phyloP scores from a whole-genome alignment of 2,113 vertebrate genomes.

The Illadopsis cleaveri region DNA sequence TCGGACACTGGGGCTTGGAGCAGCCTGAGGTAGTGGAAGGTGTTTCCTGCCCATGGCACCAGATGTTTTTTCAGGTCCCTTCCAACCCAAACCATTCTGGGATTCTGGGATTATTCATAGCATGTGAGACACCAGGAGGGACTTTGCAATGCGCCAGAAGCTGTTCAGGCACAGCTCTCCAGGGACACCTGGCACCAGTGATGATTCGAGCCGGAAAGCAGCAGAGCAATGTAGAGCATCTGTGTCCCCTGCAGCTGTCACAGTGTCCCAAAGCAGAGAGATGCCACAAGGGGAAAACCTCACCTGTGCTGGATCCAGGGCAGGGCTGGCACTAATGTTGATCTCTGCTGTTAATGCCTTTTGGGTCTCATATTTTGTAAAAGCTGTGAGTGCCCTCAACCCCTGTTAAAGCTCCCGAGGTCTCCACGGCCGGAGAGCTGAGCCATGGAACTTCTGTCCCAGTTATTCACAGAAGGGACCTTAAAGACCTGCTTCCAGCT shows the following conservation, averaged over 20 bases:
- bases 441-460: not conserved
- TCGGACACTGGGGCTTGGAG: not conserved
- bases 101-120: not conserved
- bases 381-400: fast-evolving
- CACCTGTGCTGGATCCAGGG: not conserved
- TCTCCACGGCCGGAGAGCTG: fast-evolving
- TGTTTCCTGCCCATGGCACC: not conserved
- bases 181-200: not conserved
- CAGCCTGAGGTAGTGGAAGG: fast-evolving
- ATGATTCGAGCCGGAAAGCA: fast-evolving
- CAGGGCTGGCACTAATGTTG: fast-evolving
- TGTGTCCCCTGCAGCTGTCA: not conserved
- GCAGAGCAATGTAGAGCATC: not conserved
- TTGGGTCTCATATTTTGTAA: fast-evolving
- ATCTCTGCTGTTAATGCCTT: fast-evolving
- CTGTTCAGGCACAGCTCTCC: not conserved
- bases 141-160: not conserved
- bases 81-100: not conserved
- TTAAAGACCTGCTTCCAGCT: not conserved
- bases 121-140: not conserved
- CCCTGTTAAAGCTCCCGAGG: not conserved
- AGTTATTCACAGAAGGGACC: no score
- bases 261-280: not conserved
- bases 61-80: not conserved
- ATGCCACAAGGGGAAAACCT: not conserved